These are phyloP conservation scores for Periophthalmus modestus DNA, from an alignment of 2,113 vertebrate species.

Conservation along the genomic window DNA sequence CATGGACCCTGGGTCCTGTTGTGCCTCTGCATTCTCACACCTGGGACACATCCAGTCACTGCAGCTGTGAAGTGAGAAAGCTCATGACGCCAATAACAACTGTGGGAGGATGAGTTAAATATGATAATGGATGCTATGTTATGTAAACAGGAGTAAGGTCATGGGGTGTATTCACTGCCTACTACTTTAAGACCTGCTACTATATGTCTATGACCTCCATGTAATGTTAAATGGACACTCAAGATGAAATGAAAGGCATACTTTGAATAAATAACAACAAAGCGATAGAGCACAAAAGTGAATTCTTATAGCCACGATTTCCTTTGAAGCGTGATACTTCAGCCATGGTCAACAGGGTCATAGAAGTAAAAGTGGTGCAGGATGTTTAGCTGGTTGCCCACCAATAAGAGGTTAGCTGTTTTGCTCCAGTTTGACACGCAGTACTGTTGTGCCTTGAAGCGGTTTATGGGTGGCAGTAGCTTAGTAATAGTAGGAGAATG, in stretches of 20 bases:
- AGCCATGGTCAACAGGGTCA: neutral
- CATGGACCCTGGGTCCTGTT: conserved; percentile 29
- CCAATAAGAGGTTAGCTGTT: too few species aligned
- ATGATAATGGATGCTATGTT: neutral
- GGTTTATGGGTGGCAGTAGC: too few species aligned
- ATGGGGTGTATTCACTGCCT: conserved; percentile 11
- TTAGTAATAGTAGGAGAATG: too few species aligned
- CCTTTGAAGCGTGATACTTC: neutral
- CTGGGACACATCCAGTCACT: conserved; percentile 35
- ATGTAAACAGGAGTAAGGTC: neutral
- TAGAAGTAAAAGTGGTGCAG: neutral
- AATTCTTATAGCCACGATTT: neutral
- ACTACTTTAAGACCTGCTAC: neutral
- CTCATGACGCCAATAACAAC: conserved; percentile 24
- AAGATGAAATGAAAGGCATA: conserved; percentile 8
- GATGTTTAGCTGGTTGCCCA: neutral
- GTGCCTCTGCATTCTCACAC: conserved; percentile 29
- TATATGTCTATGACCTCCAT: conserved; percentile 10
- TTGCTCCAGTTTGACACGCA: neutral
- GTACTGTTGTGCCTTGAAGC: neutral
- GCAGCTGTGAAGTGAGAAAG: conserved; percentile 44
- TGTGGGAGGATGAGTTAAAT: conserved; percentile 3
- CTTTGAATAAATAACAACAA: neutral
- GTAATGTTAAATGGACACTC: conserved; percentile 6
- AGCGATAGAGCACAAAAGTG: neutral